Evolutionary conservation across 92 coral and sea anemone species (phyloP).

Genomic region (Parazoanthus atlanticus): DNA sequence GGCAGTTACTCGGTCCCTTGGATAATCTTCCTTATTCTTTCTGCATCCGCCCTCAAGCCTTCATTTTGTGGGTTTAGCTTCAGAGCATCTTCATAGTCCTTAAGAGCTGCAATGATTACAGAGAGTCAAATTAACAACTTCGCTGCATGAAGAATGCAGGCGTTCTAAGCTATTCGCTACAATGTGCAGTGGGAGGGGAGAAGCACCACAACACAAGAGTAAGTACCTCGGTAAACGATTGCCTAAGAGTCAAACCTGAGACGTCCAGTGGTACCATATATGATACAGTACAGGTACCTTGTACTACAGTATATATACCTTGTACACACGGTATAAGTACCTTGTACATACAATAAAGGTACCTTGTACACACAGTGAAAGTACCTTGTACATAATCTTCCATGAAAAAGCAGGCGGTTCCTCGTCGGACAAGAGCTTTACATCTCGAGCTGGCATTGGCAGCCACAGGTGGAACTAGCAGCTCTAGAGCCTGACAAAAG

Average conservation of each 20-base stretch:
- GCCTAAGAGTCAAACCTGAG: no score
- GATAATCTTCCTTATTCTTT: slow-evolving; percentile 81
- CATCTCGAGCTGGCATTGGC: slow-evolving; percentile 93
- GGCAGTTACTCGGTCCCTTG: slow-evolving; percentile 64
- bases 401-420: slow-evolving; percentile 83
- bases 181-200: no score
- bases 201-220: no score
- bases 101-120: slow-evolving; percentile 69
- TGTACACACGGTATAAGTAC: no score
- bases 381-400: slow-evolving; percentile 84
- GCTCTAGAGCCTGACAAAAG: slow-evolving; percentile 80
- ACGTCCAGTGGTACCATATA: no score
- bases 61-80: slow-evolving; percentile 82
- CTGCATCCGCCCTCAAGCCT: slow-evolving; percentile 76
- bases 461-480: slow-evolving; percentile 91
- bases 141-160: background rate
- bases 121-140: background rate
- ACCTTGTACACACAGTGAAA: no score
- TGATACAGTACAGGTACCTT: no score
- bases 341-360: no score
- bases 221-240: no score
- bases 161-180: no score
- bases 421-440: slow-evolving; percentile 91
- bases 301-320: no score
- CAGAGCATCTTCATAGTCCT: slow-evolving; percentile 87